Base-by-base conservation (phyloP, 2,888 invertebrate genomes). In the Drosophila quinaria region DNA sequence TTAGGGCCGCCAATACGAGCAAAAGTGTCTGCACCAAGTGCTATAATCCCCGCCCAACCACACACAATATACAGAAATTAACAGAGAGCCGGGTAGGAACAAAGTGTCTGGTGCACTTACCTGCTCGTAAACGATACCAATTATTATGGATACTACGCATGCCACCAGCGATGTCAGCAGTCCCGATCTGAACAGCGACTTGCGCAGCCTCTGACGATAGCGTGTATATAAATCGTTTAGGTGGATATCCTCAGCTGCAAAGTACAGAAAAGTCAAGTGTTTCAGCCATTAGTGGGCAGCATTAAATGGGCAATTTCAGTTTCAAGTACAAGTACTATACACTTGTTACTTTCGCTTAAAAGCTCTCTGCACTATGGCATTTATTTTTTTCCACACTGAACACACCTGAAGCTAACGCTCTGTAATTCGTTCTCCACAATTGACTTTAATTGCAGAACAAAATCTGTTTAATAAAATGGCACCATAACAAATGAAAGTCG, bases 141-240 rank as follows among this genome's bases (percentile, higher is more conserved):
- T 78, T 74, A 92, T 78, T 74, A 92, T 92, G 78, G 93, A 91
- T 37, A 92, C 80, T 33, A 92, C 79, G 86, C 93, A 93, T 80
- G 92, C 90, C 66, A 90, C 86, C 80, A 93, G 72, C 10, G 93
- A 92, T 76, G 92, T 93, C 44, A 91, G 74, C 44, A 93, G 77
- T 2, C 93, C 93, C 22, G 93, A 93, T 70, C 91, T 90, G 74
- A 93, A 93, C 11, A 93, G 87, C 22, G 93, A 92, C 86, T 93
- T 93, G 65, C 93, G 89, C 71, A 93, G 85, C 59, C 93, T 90
- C 80, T 93, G 93, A n/a, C 93, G 90, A 77, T 93, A 93, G 76
- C 93, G 88, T 61, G 92, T 93, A 58, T 93, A 93, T 68, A 93
- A 89, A 85, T 93, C 93, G 75, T 93, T 93, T 69, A 93, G 80